Conservation (phyloP, 2,888 invertebrate genomes). For the Ophioninae sp. region DNA sequence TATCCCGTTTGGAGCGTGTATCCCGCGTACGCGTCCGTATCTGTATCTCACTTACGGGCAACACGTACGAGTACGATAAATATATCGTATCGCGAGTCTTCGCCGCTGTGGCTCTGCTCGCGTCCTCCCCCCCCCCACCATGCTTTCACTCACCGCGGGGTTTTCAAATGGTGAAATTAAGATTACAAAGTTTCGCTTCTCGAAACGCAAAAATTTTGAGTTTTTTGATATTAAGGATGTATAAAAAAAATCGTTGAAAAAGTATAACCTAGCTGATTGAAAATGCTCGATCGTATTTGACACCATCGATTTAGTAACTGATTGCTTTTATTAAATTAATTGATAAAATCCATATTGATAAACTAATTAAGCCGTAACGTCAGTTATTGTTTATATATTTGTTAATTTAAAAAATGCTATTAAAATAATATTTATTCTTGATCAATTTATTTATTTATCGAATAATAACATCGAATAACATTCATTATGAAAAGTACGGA, state of each 20-base stretch:
- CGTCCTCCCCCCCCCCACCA: background rate
- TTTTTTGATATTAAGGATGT: background rate
- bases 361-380: too few relatives aligned
- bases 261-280: too few relatives aligned
- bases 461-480: too few relatives aligned
- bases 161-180: conserved; percentile 12
- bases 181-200: background rate
- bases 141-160: background rate
- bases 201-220: background rate
- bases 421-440: too few relatives aligned
- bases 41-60: background rate
- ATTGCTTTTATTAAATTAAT: too few relatives aligned
- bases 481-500: too few relatives aligned
- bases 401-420: too few relatives aligned
- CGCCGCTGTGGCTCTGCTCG: background rate
- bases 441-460: too few relatives aligned
- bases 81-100: conserved; percentile 15
- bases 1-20: conserved; percentile 43
- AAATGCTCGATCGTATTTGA: too few relatives aligned
- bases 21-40: background rate
- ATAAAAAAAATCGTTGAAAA: background rate
- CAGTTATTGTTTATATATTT: too few relatives aligned
- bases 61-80: conserved; percentile 1
- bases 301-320: too few relatives aligned
- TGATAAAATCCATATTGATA: background rate